Base-by-base conservation (phyloP, 2,888 invertebrate genomes). In the Andrena bicolor region DNA sequence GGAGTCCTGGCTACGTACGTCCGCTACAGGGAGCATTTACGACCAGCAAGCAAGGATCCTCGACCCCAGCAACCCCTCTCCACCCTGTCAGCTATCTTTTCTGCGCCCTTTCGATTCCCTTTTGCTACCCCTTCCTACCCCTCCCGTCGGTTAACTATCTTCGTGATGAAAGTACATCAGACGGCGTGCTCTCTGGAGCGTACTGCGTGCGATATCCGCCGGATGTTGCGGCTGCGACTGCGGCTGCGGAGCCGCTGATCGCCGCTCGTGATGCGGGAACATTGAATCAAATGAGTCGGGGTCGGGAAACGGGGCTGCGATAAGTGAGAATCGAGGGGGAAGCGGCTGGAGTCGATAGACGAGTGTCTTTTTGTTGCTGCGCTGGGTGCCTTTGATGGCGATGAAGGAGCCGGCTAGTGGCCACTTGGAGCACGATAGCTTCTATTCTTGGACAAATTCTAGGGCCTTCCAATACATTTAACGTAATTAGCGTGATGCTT, bases 141-240 rank as follows among this genome's bases (percentile, higher is more conserved):
- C 53, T 28, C 6, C n/a, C 60, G 53, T 26, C 23, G 56, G 70
- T 70, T 81, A 76, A 76, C 76, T 71, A 84, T 82, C 68, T 51
- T 53, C 74, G 74, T 76, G 79, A 85, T 82, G 82, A 82, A 69
- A 79, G 76, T 66, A 74, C 76, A 84, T 84, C 83, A 80, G 77
- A 70, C 70, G 35, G 61, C 58, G 70, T 41, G 69, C 70, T 71
- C 68, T 73, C 58, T 66, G 71, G 68, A 80, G 81, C 77, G 75
- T 69, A 71, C 71, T 58, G 65, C 61, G 60, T 68, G 74, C 84
- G 84, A 85, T 79, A 82, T 78, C 72, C 68, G 70, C 48, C 68
- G 68, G 68, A 66, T 66, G 77, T 58, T 56, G 72, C 71, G 61
- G 68, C 51, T 48, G 35, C 72, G 58, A 58, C 30, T 64, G 68